A percentile compares a stretch with the other conserved stretches of the same genome.
Evolutionary conservation across 2,888 invertebrate genomes (phyloP).

Genomic region (Carabus problematicus): DNA sequence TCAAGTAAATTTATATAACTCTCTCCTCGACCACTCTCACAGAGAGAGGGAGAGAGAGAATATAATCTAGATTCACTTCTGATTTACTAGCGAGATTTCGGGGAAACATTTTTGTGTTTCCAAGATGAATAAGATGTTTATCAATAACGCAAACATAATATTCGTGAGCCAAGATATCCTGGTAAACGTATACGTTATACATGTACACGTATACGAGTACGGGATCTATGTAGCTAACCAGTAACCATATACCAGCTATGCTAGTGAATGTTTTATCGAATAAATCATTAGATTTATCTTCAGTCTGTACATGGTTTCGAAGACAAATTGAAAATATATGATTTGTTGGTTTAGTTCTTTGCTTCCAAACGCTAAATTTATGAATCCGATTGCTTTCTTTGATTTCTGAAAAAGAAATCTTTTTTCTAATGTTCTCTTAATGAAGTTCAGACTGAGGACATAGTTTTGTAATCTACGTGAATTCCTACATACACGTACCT

Average conservation of each 20-base stretch:
- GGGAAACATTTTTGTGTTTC: constrained; percentile 38
- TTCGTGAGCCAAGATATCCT: constrained; percentile 39
- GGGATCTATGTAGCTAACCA: not conserved
- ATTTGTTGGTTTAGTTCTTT: not conserved
- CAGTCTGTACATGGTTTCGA: not conserved
- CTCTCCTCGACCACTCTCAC: too few relatives aligned
- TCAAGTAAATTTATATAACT: too few relatives aligned
- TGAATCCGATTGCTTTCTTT: too few relatives aligned
- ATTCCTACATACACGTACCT: not conserved
- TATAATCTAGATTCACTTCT: constrained; percentile 27
- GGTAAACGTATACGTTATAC: constrained; percentile 4
- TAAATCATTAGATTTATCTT: constrained; percentile 40
- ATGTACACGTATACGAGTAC: not conserved
- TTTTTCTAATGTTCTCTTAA: not conserved
- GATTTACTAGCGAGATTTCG: constrained; percentile 31
- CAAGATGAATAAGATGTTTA: constrained; percentile 41
- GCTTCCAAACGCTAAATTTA: too few relatives aligned
- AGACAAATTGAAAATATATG: not conserved
- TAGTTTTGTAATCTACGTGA: not conserved
- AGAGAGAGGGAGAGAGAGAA: too few relatives aligned
- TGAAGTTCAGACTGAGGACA: not conserved
- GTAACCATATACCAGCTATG: not conserved
- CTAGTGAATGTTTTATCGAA: constrained; percentile 34
- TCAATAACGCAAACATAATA: constrained; percentile 40
- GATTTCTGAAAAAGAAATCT: too few relatives aligned